Percentiles rank a stretch among this genome's conserved stretches.
Evolutionary conservation across 2,888 invertebrate species (phyloP).

Genomic region (Peribatodes rhomboidaria): DNA sequence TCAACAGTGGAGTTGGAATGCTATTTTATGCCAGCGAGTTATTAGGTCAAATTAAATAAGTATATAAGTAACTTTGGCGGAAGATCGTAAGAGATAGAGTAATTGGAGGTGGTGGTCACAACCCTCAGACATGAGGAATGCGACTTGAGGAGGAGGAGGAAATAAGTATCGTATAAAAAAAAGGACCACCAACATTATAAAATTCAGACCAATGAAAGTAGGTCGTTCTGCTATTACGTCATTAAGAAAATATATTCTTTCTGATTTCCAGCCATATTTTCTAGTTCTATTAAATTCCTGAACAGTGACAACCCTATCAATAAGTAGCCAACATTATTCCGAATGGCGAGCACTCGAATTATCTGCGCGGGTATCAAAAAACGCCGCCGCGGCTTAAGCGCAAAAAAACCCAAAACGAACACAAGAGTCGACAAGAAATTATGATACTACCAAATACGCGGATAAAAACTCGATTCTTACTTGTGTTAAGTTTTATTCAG

Average conservation of each 20-base stretch:
- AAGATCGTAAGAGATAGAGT: too few relatives aligned
- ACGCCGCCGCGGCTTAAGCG: slow-evolving; percentile 60
- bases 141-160: too few relatives aligned
- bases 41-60: too few relatives aligned
- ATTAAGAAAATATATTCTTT: background rate
- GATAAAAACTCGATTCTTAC: slow-evolving; percentile 71
- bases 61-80: too few relatives aligned
- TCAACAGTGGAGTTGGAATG: too few relatives aligned
- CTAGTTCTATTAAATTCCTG: background rate
- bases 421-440: slow-evolving; percentile 73
- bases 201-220: too few relatives aligned
- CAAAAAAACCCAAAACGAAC: slow-evolving; percentile 61
- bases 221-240: background rate
- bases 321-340: slow-evolving; percentile 64
- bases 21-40: too few relatives aligned
- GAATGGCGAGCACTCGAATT: slow-evolving; percentile 69
- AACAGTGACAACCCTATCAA: slow-evolving; percentile 35
- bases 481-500: slow-evolving; percentile 59
- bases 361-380: slow-evolving; percentile 75
- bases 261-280: background rate
- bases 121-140: too few relatives aligned
- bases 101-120: too few relatives aligned
- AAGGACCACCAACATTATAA: too few relatives aligned
- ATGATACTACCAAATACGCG: slow-evolving; percentile 83
- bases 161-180: too few relatives aligned